Percentiles rank a stretch among this genome's conserved stretches.
These are phyloP conservation scores for Gyrodactylus salaris DNA, from an alignment of 1,140 invertebrate genomes.

Conservation along the genomic window DNA sequence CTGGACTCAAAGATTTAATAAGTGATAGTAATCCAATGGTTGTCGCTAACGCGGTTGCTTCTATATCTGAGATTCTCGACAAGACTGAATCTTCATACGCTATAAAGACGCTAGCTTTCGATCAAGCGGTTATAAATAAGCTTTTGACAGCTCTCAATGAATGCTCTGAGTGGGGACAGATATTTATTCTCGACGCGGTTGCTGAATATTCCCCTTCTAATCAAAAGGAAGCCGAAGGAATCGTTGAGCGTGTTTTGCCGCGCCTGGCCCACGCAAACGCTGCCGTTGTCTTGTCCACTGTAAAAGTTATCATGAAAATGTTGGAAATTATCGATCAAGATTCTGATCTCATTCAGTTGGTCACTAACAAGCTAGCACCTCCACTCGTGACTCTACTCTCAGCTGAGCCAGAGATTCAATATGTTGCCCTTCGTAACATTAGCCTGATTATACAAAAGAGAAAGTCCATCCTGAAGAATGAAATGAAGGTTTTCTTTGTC, in stretches of 20 bases:
- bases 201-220: slow-evolving; percentile 87
- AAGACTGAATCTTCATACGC: slow-evolving; percentile 42
- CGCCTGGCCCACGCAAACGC: slow-evolving; percentile 91
- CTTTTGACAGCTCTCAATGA: slow-evolving; percentile 85
- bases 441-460: slow-evolving; percentile 96
- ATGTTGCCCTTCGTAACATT: slow-evolving; percentile 85
- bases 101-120: slow-evolving; percentile 69
- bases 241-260: slow-evolving; percentile 88
- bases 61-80: slow-evolving; percentile 90
- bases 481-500: slow-evolving; percentile 99
- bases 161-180: slow-evolving; percentile 96
- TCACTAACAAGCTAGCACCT: slow-evolving; percentile 82
- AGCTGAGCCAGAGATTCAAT: slow-evolving; percentile 90
- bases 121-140: slow-evolving; percentile 86
- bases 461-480: slow-evolving; percentile 91
- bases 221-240: slow-evolving; percentile 82
- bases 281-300: slow-evolving; percentile 87
- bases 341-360: slow-evolving; percentile 58
- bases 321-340: slow-evolving; percentile 77
- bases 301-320: slow-evolving; percentile 74
- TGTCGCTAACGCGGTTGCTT: slow-evolving; percentile 91
- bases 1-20: slow-evolving; percentile 70
- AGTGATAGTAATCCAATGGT: slow-evolving; percentile 99
- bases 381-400: slow-evolving; percentile 88
- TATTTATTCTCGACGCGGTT: slow-evolving; percentile 80